Percentiles rank a stretch among this genome's conserved stretches.
Evolutionary conservation across 1,140 invertebrate species (phyloP).

Genomic region (Ectropis grisescens): DNA sequence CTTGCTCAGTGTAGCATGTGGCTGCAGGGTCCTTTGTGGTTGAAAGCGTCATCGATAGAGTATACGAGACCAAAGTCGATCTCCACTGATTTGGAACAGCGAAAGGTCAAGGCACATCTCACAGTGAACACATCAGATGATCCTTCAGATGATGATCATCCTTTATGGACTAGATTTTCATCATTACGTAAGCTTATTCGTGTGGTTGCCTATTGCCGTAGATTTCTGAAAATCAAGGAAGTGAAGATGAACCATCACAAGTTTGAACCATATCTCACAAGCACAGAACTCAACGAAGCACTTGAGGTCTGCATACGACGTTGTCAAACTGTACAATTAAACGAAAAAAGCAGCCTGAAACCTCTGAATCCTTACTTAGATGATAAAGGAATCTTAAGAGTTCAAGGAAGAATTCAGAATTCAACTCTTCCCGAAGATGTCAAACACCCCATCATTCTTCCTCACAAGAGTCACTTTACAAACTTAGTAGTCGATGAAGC

Average conservation of each 20-base stretch:
- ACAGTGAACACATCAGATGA: constrained; percentile 5
- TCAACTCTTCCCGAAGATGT: neutral
- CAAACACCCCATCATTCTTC: constrained; percentile 1
- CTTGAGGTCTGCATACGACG: constrained; percentile 9
- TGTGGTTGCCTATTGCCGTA: constrained; percentile 5
- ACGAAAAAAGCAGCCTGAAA: constrained; percentile 1
- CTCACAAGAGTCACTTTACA: neutral
- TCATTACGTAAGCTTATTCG: constrained; percentile 6
- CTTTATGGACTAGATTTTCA: constrained; percentile 1
- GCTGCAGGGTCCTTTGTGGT: constrained; percentile 33
- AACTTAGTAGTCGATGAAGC: constrained; percentile 1
- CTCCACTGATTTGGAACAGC: constrained; percentile 27
- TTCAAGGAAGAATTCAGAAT: constrained; percentile 1
- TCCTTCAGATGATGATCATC: no score
- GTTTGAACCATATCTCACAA: constrained; percentile 8
- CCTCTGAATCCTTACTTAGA: constrained; percentile 1
- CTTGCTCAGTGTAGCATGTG: no score
- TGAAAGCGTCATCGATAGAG: constrained; percentile 3
- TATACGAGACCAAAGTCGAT: constrained; percentile 1
- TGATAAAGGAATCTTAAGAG: constrained; percentile 1
- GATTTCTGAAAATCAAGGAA: constrained; percentile 9
- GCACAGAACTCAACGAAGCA: constrained; percentile 7
- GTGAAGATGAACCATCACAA: constrained; percentile 9
- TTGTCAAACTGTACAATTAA: constrained; percentile 9
- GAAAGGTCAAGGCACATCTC: constrained; percentile 17